A percentile compares a stretch with the other conserved stretches of the same genome.
These are phyloP conservation scores for Piezodorus guildinii DNA, from an alignment of 1,140 invertebrate genomes.

Conservation along the genomic window DNA sequence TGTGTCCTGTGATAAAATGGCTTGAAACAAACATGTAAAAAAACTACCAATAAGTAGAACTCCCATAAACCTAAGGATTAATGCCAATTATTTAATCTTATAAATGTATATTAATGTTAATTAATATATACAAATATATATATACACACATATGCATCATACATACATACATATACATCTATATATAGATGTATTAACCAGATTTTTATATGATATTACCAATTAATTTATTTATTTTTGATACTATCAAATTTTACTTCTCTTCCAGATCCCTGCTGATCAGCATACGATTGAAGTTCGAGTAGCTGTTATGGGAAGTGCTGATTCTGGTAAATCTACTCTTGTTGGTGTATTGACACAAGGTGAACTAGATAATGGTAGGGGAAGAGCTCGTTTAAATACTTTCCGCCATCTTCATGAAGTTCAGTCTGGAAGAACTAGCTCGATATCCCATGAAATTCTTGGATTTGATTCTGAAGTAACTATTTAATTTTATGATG, in stretches of 20 bases:
- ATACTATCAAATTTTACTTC: neutral
- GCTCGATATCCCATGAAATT: constrained; percentile 92
- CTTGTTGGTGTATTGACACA: constrained; percentile 89
- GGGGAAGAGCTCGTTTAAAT: constrained; percentile 85
- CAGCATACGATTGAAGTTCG: constrained; percentile 80
- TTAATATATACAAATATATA: no score
- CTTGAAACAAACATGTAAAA: no score
- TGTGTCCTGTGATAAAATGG: no score
- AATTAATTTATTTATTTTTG: no score
- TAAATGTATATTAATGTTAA: no score
- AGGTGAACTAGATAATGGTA: constrained; percentile 88
- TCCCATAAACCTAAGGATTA: no score
- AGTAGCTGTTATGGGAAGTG: constrained; percentile 83
- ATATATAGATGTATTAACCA: no score
- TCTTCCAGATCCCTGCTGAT: constrained; percentile 62
- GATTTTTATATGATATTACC: no score
- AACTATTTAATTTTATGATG: neutral
- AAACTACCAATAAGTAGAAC: no score
- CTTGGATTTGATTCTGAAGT: constrained; percentile 81
- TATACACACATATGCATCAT: no score
- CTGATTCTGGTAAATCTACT: constrained; percentile 89
- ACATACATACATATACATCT: no score
- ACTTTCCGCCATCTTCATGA: constrained; percentile 95
- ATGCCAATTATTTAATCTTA: no score
- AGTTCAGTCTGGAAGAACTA: constrained; percentile 89